Evolutionary conservation across 2,797 vertebrate genomes (phyloP).

Genomic region (Poecile montanus): DNA sequence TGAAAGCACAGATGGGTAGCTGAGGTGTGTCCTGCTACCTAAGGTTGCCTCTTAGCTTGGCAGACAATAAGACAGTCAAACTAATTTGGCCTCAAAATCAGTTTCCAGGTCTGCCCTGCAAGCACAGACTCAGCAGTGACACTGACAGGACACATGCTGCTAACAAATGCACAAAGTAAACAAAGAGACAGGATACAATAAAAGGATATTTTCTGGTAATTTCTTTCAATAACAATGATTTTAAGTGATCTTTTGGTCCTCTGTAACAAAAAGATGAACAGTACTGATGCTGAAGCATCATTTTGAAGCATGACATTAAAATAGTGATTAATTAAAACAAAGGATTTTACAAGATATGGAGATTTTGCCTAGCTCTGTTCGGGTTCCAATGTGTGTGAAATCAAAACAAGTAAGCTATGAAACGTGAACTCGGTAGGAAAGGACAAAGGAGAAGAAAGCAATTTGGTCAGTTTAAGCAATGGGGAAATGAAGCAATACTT

Average conservation of each 20-base stretch:
- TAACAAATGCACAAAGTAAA: slow-evolving; percentile 27
- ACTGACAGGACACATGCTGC: not conserved
- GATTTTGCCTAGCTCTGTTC: not conserved
- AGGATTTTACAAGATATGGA: not conserved
- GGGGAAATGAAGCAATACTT: slow-evolving; percentile 41
- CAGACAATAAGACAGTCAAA: not conserved
- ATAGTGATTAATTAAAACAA: not conserved
- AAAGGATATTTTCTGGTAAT: not conserved
- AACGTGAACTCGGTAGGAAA: not conserved
- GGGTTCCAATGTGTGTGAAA: not conserved
- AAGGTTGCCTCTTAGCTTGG: not conserved
- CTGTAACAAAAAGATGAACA: not conserved
- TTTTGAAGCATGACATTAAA: not conserved
- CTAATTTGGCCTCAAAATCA: not conserved
- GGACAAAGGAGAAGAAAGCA: not conserved
- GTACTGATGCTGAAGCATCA: not conserved
- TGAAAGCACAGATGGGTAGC: not conserved
- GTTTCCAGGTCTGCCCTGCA: slow-evolving; percentile 1
- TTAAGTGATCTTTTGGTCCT: not conserved
- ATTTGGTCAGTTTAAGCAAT: slow-evolving; percentile 8
- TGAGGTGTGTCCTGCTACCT: not conserved
- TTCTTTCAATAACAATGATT: not conserved
- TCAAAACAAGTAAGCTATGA: slow-evolving; percentile 3
- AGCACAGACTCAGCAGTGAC: not conserved
- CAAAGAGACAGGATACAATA: not conserved